Evolutionary conservation across 2,888 invertebrate genomes (phyloP), one percentile per base, ranked within the genome.

Genomic region (Agrochola circellaris): DNA sequence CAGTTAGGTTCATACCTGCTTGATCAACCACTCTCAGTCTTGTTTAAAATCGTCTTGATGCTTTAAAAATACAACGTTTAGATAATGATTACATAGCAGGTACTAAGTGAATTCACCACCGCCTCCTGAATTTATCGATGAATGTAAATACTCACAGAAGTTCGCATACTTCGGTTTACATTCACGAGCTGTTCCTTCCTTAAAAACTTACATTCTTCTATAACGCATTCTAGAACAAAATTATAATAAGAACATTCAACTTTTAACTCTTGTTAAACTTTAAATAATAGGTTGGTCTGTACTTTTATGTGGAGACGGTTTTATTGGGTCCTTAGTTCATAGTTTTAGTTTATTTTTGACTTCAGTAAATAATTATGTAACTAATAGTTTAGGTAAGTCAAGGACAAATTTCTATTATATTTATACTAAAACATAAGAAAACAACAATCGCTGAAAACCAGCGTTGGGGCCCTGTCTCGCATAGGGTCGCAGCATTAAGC

Each of bases 11-110:
- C 48, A 92, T 87, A 82, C 93, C 95, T 9, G 95, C 93, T 89
- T 97, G 94, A 38, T 38, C 1, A 7, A 38, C 38, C 8, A 38
- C 38, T 38, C 8, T 0, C 84, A 97, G 93, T 88, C 95, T 97
- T 87, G 97, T 97, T 91, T 97, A 97, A 89, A 97, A 97, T 76
- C 97, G 97, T 30, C 97, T 97, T 74, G 97, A 96, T 82, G 97
- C 97, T 98, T 94, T 66, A 26, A 94, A 26, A 2, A 77, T 17
- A 58, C 9, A 11, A 42, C 42, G 0, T 11, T 42, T 42, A 42
- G 2, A 30, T 38, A 38, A 34, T 38, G 38, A 38, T 38, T 38
- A 38, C 38, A 38, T 38, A 38, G 38, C 38, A 38, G 38, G 38
- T 38, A 38, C 38, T 38, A 38, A 38, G 6, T 38, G 38, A 7